Evolutionary conservation across 2,113 vertebrate species (phyloP).

Genomic region (Podocnemis expansa): DNA sequence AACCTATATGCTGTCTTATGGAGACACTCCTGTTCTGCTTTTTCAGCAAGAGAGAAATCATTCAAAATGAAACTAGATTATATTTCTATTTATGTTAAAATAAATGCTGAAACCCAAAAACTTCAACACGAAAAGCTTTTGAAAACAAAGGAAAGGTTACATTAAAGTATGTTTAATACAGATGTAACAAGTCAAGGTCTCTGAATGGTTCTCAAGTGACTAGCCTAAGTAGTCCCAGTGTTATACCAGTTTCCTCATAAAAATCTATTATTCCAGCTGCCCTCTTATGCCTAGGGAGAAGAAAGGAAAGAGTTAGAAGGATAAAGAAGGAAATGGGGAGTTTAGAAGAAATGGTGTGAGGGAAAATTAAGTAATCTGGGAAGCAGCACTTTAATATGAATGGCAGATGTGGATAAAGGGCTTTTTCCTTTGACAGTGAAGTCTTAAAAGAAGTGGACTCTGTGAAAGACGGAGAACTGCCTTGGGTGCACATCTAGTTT

Average conservation of each 20-base stretch:
- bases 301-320: neutral
- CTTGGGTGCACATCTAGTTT: neutral
- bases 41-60: neutral
- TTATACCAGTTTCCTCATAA: neutral
- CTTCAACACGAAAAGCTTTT: neutral
- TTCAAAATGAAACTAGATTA: neutral
- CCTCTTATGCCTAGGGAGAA: neutral
- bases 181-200: neutral
- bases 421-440: neutral
- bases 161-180: neutral
- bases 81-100: neutral
- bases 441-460: neutral
- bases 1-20: neutral
- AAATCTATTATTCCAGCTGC: neutral
- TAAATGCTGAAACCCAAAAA: neutral
- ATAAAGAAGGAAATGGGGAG: neutral
- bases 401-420: too few relatives aligned
- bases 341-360: neutral
- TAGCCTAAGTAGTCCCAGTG: neutral
- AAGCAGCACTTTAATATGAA: neutral
- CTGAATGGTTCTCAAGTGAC: neutral
- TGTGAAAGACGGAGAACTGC: neutral
- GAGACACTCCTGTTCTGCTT: neutral
- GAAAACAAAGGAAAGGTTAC: neutral
- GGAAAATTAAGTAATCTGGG: neutral